Base-by-base conservation (phyloP, 2,888 invertebrate genomes). In the Hydropsyche betteni region DNA sequence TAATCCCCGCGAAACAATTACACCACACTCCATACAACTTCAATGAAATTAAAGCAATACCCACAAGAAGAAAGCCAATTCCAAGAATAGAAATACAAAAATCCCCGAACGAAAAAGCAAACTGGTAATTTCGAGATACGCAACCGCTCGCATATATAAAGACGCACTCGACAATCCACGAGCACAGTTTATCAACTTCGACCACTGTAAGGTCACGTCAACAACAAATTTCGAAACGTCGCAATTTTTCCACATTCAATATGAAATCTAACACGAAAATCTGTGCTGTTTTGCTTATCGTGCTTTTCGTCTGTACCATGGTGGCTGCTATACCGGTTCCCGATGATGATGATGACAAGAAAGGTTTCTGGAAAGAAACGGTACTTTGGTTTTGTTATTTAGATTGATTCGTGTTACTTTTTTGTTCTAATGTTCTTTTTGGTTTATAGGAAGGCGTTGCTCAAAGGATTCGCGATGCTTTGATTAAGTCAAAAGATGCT, bases 401-500 rank as follows among this genome's bases (percentile, higher is more conserved):
- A 69, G 38, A 3, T 51, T 2, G 10, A 33, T 50, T 50, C 3
- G 4, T 50, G 7, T 16, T n/a, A 5, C 10, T 69, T 50, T 68
- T 4, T 58, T 16, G 16, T 58, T 8, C 4, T 4, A 58, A 53
- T 14, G 5, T 16, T 58, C 58, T 12, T 8, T 58, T 8, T 33
- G 7, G 16, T 61, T 75, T 73, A 1, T 52, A 78, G 77, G 77
- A 78, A 74, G 51, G 68, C 4, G 50, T 72, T 3, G 74, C 64
- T n/a, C 74, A 69, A 51, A 71, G 58, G 12, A 50, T 78, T 14
- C 74, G 77, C 5, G 76, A 78, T 61, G 76, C 68, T 4, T 12
- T 75, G 10, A 74, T 75, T 33, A 78, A 75, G 24, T 76, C 78
- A 4, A 72, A 76, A 24, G 76, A 76, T 51, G 78, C 78, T 12